Base-by-base conservation (phyloP, 2,888 invertebrate species). In the Epinotia brunnichana region DNA sequence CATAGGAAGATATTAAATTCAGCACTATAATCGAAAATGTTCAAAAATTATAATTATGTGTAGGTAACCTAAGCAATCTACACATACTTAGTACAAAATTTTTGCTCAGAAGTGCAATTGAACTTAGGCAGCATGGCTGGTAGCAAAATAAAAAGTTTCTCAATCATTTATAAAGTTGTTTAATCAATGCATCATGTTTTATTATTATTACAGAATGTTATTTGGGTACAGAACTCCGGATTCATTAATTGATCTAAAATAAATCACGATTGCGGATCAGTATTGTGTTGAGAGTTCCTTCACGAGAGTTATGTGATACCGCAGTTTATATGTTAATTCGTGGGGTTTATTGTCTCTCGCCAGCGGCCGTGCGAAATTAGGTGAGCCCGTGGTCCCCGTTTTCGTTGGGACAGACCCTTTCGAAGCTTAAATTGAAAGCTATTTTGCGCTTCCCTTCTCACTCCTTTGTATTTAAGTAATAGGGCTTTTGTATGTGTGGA, bases 271-370 rank as follows among this genome's bases (percentile, higher is more conserved):
- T 41, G 53, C 19, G 64, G 39, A 54, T 62, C 44, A 44, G 24
- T 5, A 39, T 41, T 66, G 39, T 21, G 54, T 54, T 66, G 54
- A 54, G 41, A 21, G 39, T 54, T 57, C 29, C 44, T 62, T 62
- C 62, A 56, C 44, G 13, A 54, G 62, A 70, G 19, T 19, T 29
- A 24, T 21, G 39, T 57, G 69, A 62, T 19, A 44, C 44, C 44
- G 44, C 69, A 62, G 69, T 70, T 70, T 70, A 56, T 70, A 62
- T 70, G 62, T 54, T 62, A 62, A 70, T 70, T 17, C 13, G 62
- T 4, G 24, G 53, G 54, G 61, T 51, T 57, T 48, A 63, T 51
- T 56, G 41, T 61, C n/a, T 41, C 44, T 19, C 35, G 44, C 64
- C 54, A 54, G 44, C 35, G 53, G 29, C 57, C 63, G 63, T 2